Percentiles rank a stretch among this genome's conserved stretches.
phyloP scores from a whole-genome alignment of 2,113 vertebrate genomes.

The Podocnemis expansa region DNA sequence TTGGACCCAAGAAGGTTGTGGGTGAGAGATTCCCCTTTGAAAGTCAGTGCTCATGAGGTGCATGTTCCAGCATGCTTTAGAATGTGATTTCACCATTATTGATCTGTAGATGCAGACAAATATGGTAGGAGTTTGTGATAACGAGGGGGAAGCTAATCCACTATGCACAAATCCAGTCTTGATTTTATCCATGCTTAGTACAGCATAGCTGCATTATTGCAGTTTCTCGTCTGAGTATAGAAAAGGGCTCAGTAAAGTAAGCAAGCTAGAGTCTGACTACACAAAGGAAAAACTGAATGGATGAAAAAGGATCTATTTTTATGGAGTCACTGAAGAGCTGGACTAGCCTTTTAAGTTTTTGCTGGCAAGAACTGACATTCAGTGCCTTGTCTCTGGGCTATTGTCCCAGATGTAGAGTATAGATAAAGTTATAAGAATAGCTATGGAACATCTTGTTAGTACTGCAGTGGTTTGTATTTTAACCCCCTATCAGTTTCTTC shows the following conservation, averaged over 20 bases:
- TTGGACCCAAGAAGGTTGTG: neutral
- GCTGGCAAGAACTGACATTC: neutral
- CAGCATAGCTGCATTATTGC: neutral
- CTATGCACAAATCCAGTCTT: neutral
- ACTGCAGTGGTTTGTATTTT: neutral
- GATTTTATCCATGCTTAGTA: neutral
- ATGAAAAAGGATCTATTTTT: neutral
- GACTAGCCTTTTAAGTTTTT: neutral
- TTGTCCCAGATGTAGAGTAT: neutral
- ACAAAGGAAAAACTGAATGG: neutral
- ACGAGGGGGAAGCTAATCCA: neutral
- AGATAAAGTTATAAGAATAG: fast-evolving
- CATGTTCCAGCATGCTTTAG: neutral
- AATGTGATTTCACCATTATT: neutral
- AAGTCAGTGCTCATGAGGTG: neutral
- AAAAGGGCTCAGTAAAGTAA: neutral
- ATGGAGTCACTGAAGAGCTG: neutral
- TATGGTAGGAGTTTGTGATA: neutral
- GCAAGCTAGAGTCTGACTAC: neutral
- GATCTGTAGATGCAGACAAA: neutral
- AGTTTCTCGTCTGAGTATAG: neutral
- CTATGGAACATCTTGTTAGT: neutral
- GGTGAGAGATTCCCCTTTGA: neutral
- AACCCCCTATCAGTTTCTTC: neutral
- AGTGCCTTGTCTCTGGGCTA: neutral